A percentile compares a stretch with the other conserved stretches of the same genome.
These are phyloP conservation scores for Lepidocolaptes lacrymiger DNA, from an alignment of 2,797 vertebrate species.

Conservation along the genomic window DNA sequence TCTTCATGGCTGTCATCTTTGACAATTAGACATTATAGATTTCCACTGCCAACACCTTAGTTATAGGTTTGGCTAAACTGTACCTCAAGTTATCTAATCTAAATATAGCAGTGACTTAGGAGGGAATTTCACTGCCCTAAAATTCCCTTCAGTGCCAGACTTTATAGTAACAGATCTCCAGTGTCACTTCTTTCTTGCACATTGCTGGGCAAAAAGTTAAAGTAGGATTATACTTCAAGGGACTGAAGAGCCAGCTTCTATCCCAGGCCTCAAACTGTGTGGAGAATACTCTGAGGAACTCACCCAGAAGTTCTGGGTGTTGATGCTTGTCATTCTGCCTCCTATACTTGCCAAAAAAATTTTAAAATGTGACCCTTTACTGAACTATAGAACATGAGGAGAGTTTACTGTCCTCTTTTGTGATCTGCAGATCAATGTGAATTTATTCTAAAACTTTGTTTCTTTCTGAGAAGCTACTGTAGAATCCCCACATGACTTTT, in stretches of 20 bases:
- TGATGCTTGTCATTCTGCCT: background rate
- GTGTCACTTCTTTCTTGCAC: background rate
- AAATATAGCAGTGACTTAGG: background rate
- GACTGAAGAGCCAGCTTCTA: background rate
- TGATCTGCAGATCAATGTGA: background rate
- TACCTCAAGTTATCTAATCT: background rate
- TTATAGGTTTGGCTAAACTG: background rate
- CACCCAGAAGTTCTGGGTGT: background rate
- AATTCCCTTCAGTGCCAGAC: background rate
- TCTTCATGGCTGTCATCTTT: background rate
- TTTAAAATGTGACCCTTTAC: background rate
- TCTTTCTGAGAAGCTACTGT: background rate
- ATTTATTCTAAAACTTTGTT: background rate
- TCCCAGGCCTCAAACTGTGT: background rate
- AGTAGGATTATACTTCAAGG: background rate
- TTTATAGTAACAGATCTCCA: background rate
- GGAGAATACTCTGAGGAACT: background rate
- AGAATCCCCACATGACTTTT: background rate
- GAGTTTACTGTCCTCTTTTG: background rate
- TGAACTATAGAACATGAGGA: background rate
- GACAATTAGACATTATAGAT: background rate
- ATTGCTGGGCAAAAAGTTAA: background rate
- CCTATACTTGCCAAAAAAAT: background rate
- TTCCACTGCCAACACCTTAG: background rate
- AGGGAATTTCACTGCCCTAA: background rate